Conservation (phyloP, 2,797 vertebrate species). For the Melanotaenia maccullochi region DNA sequence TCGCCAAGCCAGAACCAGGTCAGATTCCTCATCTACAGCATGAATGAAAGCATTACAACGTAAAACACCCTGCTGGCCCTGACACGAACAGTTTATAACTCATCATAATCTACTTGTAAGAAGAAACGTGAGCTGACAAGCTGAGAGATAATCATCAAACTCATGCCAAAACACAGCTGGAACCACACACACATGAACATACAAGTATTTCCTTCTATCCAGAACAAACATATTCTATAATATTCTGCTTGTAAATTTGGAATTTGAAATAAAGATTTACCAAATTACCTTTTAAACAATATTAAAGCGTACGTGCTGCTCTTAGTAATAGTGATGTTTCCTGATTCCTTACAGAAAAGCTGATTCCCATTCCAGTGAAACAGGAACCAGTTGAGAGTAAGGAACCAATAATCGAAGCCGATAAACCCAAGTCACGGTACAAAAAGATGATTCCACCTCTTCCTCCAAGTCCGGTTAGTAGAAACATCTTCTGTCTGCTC, state of each 20-base stretch:
- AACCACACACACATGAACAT: not conserved
- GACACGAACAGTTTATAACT: not conserved
- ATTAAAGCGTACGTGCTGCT: not conserved
- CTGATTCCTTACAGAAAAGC: constrained; percentile 81
- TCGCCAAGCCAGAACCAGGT: constrained; percentile 90
- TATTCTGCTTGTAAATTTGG: not conserved
- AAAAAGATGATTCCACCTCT: constrained; percentile 85
- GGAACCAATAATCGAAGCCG: constrained; percentile 84
- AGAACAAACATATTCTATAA: not conserved
- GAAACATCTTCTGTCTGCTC: not conserved
- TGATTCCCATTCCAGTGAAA: constrained; percentile 83
- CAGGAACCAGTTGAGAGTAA: constrained; percentile 85
- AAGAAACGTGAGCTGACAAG: not conserved
- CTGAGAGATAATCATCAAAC: not conserved
- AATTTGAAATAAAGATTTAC: not conserved
- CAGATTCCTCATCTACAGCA: constrained; percentile 23
- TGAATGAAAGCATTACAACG: not conserved
- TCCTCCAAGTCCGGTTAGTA: constrained; percentile 85
- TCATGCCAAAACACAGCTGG: not conserved
- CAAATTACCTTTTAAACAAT: not conserved
- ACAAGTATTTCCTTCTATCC: not conserved
- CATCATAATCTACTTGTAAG: not conserved
- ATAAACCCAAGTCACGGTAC: constrained; percentile 87
- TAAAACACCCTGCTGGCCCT: not conserved
- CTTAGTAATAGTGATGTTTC: constrained; percentile 2